These are phyloP conservation scores for Ctenochaetus hawaiiensis DNA, from an alignment of 2,797 vertebrate genomes.

Conservation along the genomic window DNA sequence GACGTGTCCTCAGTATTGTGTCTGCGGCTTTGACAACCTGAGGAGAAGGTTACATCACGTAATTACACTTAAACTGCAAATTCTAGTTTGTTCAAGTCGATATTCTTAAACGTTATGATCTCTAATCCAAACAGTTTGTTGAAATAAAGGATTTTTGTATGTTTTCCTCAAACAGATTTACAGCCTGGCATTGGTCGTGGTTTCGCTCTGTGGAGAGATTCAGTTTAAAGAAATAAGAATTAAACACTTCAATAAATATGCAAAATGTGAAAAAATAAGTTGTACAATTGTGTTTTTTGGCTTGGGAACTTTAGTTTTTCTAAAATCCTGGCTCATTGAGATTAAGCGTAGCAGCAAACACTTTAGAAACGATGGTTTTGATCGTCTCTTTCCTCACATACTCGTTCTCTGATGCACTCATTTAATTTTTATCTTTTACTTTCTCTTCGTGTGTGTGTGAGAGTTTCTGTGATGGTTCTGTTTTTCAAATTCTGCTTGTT, in stretches of 20 bases:
- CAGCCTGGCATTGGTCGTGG: neutral
- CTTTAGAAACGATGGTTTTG: neutral
- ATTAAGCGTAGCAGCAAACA: neutral
- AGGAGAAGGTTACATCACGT: neutral
- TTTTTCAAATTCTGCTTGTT: conserved; percentile 9
- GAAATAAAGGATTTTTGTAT: neutral
- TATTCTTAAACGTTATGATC: neutral
- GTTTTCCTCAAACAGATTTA: too few species aligned
- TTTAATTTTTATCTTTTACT: neutral
- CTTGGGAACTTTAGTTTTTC: neutral
- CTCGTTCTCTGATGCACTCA: too few species aligned
- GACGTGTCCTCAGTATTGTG: conserved; percentile 2
- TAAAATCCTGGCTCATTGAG: neutral
- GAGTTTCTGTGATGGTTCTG: neutral
- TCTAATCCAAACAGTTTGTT: neutral
- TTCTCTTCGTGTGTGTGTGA: neutral
- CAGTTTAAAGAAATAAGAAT: neutral
- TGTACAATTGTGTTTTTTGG: neutral
- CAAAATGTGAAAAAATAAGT: neutral
- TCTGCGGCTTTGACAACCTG: neutral
- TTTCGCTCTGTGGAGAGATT: neutral
- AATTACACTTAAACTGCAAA: neutral
- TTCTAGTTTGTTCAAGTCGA: neutral
- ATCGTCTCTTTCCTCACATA: neutral
- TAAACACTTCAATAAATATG: neutral